Conservation (phyloP, 2,113 vertebrate species). For the Peromyscus polionotus region DNA sequence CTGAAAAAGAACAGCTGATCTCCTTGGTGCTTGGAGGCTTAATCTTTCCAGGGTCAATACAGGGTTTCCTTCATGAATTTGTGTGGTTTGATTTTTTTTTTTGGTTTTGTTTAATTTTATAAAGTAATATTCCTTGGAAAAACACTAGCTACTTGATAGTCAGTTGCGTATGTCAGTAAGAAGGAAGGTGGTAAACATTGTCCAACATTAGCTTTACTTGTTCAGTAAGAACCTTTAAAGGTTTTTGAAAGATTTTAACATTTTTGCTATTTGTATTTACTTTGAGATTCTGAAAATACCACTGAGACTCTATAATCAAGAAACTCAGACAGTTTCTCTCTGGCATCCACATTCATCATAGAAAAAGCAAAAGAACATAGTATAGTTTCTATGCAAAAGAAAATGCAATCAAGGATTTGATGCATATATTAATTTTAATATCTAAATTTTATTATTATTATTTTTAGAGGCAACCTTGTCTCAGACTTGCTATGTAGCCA, state of each 20-base stretch:
- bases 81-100: not conserved
- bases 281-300: slow-evolving; percentile 51
- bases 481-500: not conserved
- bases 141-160: not conserved
- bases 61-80: not conserved
- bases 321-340: slow-evolving; percentile 30
- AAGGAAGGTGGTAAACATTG: slow-evolving; percentile 27
- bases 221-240: slow-evolving; percentile 12
- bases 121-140: slow-evolving; percentile 34
- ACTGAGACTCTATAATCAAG: not conserved
- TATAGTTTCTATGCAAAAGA: slow-evolving; percentile 22
- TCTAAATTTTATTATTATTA: not conserved
- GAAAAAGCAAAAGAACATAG: slow-evolving; percentile 35
- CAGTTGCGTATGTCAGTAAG: not conserved
- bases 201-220: slow-evolving; percentile 38
- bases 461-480: not conserved
- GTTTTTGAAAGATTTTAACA: slow-evolving; percentile 53
- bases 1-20: not conserved
- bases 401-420: slow-evolving; percentile 27
- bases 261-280: slow-evolving; percentile 34
- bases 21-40: slow-evolving; percentile 49
- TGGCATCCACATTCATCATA: not conserved
- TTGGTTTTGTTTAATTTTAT: slow-evolving; percentile 14
- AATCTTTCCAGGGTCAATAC: slow-evolving; percentile 6
- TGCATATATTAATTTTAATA: slow-evolving; percentile 19